Base-by-base conservation (phyloP, 1,140 invertebrate genomes). In the Leptinotarsa defecta region DNA sequence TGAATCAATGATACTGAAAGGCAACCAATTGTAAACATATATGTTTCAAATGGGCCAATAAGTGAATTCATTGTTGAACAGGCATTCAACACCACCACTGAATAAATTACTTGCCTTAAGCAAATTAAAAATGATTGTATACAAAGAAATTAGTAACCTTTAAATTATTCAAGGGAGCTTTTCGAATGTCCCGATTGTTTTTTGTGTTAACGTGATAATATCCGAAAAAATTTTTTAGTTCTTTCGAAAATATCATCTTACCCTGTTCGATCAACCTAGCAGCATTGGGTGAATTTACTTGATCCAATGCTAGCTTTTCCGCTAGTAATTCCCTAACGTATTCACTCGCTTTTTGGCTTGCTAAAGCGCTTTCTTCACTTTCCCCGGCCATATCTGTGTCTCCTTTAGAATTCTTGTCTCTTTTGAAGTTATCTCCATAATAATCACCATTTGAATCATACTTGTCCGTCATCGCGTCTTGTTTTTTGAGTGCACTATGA, bases 261-360 rank as follows among this genome's bases (percentile, higher is more conserved):
- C 93, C 93, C 87, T 91, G 88, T 80, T 94, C 93, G 76, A 95
- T 87, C 19, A 95, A 87, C 71, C 91, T 89, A 19, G 88, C 86
- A 5, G 91, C 91, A 79, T 93, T 90, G 5, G 92, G 91, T 84
- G 90, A 91, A 80, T 93, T 92, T 27, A 87, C 85, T 20, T 88
- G 85, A 81, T 94, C 92, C 74, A 94, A 86, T 70, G 90, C 89
- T 73, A 92, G 88, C 84, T 94, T 94, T 81, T 94, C 94, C 63
- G 90, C 90, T 61, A 94, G 84, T 19, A 94, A 86, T 79, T 94
- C 92, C 11, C 90, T 86, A 78, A 94, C 90, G 80, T 94, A 94
- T 86, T 94, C 92, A 62, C 89, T 91, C 80, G 91, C 91, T 86
- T 93, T 94, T 78, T 92, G 81, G 88, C 87, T 69, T 87, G 76